Evolutionary conservation across 2,888 invertebrate genomes (phyloP).

Genomic region (Hydraecia micacea): DNA sequence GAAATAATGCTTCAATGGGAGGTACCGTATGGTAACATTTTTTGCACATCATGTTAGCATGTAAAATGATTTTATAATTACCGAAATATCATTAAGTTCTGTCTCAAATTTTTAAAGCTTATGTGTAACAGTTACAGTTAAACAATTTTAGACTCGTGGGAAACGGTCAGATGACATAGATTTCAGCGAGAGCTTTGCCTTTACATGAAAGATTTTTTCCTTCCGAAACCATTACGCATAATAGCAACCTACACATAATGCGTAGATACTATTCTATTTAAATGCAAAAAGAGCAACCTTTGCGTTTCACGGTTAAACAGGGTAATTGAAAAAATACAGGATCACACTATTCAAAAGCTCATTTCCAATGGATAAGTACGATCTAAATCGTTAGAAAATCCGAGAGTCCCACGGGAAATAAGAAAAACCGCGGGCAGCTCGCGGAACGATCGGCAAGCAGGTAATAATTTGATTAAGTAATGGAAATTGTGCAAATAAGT

Average conservation of each 20-base stretch:
- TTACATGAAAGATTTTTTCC: not conserved
- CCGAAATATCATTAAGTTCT: not conserved
- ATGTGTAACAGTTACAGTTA: not conserved
- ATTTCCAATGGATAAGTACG: slow-evolving; percentile 52
- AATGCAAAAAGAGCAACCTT: slow-evolving; percentile 8
- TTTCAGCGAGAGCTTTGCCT: not conserved
- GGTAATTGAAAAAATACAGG: slow-evolving; percentile 34
- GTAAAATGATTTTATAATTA: slow-evolving; percentile 33
- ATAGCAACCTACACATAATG: not conserved
- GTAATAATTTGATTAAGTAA: slow-evolving; percentile 68
- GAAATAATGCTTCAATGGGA: not conserved
- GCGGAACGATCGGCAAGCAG: slow-evolving; percentile 64
- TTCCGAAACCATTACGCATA: too few relatives aligned
- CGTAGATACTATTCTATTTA: not conserved
- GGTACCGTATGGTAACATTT: not conserved
- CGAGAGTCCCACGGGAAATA: slow-evolving; percentile 68
- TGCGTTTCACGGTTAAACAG: not conserved
- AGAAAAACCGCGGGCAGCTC: slow-evolving; percentile 59
- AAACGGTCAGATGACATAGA: not conserved
- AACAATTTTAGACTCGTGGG: slow-evolving; percentile 4
- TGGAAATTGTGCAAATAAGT: slow-evolving; percentile 65
- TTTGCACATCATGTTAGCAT: not conserved
- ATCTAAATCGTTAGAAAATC: slow-evolving; percentile 54
- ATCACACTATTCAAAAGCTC: slow-evolving; percentile 43
- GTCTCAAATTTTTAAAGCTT: not conserved